Evolutionary conservation across 1,140 invertebrate genomes (phyloP), one percentile per base, ranked within the genome.

Genomic region (Penaeus japonicus): DNA sequence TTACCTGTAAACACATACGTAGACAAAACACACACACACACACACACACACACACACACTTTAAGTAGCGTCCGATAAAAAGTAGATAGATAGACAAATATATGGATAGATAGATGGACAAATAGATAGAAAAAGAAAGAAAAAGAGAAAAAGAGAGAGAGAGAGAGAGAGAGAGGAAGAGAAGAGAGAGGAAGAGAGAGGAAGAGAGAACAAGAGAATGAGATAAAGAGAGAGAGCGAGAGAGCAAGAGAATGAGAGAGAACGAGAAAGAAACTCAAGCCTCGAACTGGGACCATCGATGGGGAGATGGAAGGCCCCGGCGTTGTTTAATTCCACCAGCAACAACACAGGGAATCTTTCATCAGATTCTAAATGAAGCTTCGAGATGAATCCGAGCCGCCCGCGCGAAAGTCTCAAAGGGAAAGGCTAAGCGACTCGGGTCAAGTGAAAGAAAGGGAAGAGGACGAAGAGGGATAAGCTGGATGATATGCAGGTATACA

Each of bases 131-230:
- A 89, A 84, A 84, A 30, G 57, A 39, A 90, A 55, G 88, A 54
- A 84, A 24, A 84, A 35, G 90, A 77, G 35, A 39, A 88, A 73
- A 89, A 54, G 47, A 27, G 88, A 73, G 83, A 78, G 84, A 73
- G 85, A 47, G 83, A 65, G 62, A 39, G 73, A 35, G 79, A 12
- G 30, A 77, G 79, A 1, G 80, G 62, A 80, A 5, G 73, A 65
- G 90, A 53, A 80, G 55, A 90, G 90, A 90, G 24, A 59, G 53
- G 84, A 7, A 87, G 84, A 30, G 32, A 86, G 73, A 22, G 62
- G 20, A 12, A 22, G 30, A 17, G 18, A 22, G 62, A 70, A 12
- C 7, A 1, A 70, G 62, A 70, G 62, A n/a, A 20, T 18, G 30
- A 30, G 62, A 70, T 15, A 70, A 20, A n/a, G 30, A 70, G 62